Conservation (phyloP, 1,140 invertebrate species). For the Lasioglossum albipes region DNA sequence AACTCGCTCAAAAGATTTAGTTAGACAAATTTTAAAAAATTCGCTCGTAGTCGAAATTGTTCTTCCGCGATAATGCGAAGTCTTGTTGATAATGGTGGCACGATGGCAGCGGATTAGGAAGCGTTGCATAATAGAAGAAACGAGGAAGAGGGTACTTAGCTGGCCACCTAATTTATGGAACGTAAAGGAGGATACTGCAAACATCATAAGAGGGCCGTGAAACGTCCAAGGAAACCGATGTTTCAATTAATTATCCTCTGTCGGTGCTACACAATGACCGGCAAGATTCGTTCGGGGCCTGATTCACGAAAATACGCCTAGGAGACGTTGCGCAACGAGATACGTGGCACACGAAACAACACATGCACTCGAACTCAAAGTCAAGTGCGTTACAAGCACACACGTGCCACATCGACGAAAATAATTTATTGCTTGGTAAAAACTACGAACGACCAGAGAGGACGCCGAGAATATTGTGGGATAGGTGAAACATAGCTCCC, state of each 20-base stretch:
- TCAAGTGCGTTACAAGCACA: background rate
- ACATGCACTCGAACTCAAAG: background rate
- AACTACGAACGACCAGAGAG: too few relatives aligned
- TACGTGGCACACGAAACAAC: background rate
- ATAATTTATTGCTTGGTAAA: background rate
- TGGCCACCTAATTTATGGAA: background rate
- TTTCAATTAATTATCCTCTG: background rate
- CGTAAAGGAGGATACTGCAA: background rate
- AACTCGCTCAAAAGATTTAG: too few relatives aligned
- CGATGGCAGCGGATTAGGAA: background rate
- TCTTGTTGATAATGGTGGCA: background rate
- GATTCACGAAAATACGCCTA: background rate
- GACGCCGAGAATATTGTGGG: too few relatives aligned
- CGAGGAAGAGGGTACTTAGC: background rate
- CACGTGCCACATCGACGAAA: background rate
- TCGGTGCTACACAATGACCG: too few relatives aligned
- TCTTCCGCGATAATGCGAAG: background rate
- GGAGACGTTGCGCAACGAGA: background rate
- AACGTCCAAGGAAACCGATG: background rate
- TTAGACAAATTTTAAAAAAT: too few relatives aligned
- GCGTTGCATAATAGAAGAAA: constrained; percentile 14
- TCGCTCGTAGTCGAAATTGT: background rate
- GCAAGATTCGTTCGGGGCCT: too few relatives aligned
- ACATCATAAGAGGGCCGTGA: background rate
- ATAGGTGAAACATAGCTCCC: too few relatives aligned